Evolutionary conservation across 2,797 vertebrate genomes (phyloP).

Genomic region (Rhinichthys osculus): DNA sequence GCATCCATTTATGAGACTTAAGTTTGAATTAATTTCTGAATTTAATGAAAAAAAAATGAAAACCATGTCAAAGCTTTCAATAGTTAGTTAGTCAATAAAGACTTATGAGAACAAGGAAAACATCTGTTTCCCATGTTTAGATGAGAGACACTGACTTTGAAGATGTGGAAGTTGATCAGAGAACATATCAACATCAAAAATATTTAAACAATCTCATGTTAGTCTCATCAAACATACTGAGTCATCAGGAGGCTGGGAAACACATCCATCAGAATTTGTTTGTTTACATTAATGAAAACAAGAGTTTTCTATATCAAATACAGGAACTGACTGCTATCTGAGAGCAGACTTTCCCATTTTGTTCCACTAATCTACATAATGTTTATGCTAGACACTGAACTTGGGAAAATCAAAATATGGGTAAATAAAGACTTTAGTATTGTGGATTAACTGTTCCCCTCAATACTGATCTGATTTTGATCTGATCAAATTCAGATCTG

Average conservation of each 20-base stretch:
- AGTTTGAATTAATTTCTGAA: neutral
- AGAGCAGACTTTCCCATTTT: neutral
- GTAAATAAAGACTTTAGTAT: neutral
- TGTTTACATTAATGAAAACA: conserved; percentile 25
- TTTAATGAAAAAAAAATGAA: neutral
- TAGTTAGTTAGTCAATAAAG: neutral
- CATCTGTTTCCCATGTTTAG: conserved; percentile 20
- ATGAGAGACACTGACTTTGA: conserved; percentile 33
- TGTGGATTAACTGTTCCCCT: neutral
- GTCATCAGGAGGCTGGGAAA: conserved; percentile 31
- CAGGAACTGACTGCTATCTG: neutral
- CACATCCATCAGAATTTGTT: conserved; percentile 9
- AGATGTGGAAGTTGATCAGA: conserved; percentile 27
- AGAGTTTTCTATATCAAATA: conserved; percentile 14
- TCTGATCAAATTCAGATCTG: too few relatives aligned
- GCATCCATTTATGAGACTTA: neutral
- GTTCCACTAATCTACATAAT: neutral
- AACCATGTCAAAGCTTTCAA: conserved; percentile 22
- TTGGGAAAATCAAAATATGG: neutral
- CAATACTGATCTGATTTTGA: neutral
- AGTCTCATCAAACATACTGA: conserved; percentile 4
- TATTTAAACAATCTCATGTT: conserved; percentile 9
- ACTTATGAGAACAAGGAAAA: conserved; percentile 17
- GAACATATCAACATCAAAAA: conserved; percentile 27
- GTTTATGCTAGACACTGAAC: neutral